phyloP scores from a whole-genome alignment of 1,140 invertebrate species.

The Drosophila biarmipes region DNA sequence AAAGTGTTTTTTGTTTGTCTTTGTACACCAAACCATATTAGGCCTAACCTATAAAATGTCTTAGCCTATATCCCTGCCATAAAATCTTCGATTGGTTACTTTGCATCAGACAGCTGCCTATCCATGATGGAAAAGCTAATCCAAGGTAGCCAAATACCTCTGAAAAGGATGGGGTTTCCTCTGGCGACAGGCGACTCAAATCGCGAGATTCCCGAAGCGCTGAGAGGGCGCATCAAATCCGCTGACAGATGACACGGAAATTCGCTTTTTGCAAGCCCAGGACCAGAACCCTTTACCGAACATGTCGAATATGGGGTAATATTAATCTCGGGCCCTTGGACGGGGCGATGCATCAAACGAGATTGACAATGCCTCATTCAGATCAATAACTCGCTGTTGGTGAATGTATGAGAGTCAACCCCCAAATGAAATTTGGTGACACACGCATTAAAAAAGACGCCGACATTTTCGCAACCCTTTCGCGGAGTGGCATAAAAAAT shows the following conservation, averaged over 20 bases:
- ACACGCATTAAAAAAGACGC: slow-evolving; percentile 50
- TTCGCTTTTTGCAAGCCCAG: slow-evolving; percentile 59
- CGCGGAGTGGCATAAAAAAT: slow-evolving; percentile 68
- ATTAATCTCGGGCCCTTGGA: slow-evolving; percentile 56
- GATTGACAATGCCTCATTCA: slow-evolving; percentile 75
- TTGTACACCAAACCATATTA: too few relatives aligned
- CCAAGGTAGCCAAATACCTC: neutral
- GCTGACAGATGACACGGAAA: slow-evolving; percentile 77
- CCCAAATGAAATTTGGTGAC: slow-evolving; percentile 60
- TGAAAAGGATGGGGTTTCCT: slow-evolving; percentile 7
- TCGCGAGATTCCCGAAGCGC: slow-evolving; percentile 21
- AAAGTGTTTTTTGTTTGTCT: too few relatives aligned
- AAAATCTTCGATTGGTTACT: neutral
- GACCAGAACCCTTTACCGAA: slow-evolving; percentile 39
- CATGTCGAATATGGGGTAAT: slow-evolving; percentile 46
- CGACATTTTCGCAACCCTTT: slow-evolving; percentile 75
- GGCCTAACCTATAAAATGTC: too few relatives aligned
- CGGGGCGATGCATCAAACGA: slow-evolving; percentile 69
- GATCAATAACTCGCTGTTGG: slow-evolving; percentile 68
- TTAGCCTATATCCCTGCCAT: too few relatives aligned
- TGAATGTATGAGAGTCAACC: slow-evolving; percentile 39
- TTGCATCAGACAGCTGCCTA: neutral
- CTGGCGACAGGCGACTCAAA: slow-evolving; percentile 29
- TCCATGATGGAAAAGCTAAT: slow-evolving; percentile 1
- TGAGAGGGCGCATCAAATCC: slow-evolving; percentile 58